These are phyloP conservation scores for Amblyopsis rosae DNA, from an alignment of 2,113 vertebrate species.

Conservation along the genomic window DNA sequence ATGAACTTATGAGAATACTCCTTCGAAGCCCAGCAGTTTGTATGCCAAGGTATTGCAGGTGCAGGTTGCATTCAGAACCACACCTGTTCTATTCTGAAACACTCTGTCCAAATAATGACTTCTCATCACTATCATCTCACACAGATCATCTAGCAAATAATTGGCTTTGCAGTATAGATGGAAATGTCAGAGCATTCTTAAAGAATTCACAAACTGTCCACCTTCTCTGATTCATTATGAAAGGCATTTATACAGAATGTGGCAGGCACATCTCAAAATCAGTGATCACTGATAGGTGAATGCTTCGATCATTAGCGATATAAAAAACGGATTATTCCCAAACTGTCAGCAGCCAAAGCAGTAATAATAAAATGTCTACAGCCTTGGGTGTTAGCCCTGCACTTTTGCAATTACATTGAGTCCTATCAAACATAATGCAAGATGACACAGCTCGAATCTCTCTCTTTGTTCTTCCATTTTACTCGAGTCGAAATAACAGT, in stretches of 20 bases:
- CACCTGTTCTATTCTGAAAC: background rate
- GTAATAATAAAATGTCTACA: constrained; percentile 28
- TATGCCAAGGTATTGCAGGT: background rate
- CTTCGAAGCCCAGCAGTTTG: background rate
- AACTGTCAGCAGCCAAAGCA: constrained; percentile 21
- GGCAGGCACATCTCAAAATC: background rate
- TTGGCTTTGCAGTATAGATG: background rate
- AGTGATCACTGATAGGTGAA: constrained; percentile 4
- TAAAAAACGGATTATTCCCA: constrained; percentile 29
- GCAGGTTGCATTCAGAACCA: background rate
- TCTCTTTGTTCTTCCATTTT: constrained; percentile 21
- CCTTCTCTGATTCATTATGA: background rate
- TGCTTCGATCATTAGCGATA: constrained; percentile 25
- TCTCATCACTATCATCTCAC: background rate
- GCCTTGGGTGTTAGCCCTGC: constrained; percentile 20
- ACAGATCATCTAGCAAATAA: background rate
- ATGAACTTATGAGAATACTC: background rate
- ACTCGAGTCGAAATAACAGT: constrained; percentile 31
- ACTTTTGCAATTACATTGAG: constrained; percentile 36
- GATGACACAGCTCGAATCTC: constrained; percentile 21
- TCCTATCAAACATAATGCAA: constrained; percentile 39
- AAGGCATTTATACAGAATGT: background rate
- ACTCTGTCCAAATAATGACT: background rate
- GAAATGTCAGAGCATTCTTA: background rate
- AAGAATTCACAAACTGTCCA: background rate